These are phyloP conservation scores for Ageneiosus marmoratus DNA, from an alignment of 2,113 vertebrate species.

Conservation along the genomic window DNA sequence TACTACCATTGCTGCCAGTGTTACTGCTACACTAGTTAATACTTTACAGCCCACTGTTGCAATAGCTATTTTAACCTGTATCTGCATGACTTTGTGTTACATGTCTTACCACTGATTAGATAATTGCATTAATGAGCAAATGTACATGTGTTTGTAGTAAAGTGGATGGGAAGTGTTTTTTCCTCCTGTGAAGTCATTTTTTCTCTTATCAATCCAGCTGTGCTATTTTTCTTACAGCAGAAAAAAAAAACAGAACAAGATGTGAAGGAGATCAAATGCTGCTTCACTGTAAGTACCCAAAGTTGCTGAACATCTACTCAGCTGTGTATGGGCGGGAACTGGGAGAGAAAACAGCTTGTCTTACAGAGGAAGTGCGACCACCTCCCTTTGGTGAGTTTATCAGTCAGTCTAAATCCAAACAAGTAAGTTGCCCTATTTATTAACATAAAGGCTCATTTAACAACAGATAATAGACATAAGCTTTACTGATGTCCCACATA, in stretches of 20 bases:
- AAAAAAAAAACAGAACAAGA: conserved; percentile 85
- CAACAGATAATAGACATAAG: neutral
- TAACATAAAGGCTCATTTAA: neutral
- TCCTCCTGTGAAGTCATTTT: neutral
- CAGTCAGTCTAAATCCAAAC: neutral
- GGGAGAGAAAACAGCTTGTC: conserved; percentile 74
- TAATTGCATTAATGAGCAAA: neutral
- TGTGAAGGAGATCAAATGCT: conserved; percentile 86
- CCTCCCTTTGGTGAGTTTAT: conserved; percentile 78
- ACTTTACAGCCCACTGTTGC: too few relatives aligned
- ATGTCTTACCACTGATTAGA: neutral
- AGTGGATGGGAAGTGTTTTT: neutral
- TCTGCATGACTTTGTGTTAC: neutral
- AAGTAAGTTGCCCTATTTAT: neutral
- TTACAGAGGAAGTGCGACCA: conserved; percentile 58
- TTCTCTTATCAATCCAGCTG: neutral
- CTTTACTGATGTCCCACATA: neutral
- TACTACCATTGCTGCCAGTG: too few relatives aligned
- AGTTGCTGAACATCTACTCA: conserved; percentile 89
- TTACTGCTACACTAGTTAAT: too few relatives aligned
- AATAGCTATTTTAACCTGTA: neutral
- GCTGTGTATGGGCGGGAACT: conserved; percentile 83
- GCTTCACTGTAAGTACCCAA: conserved; percentile 87
- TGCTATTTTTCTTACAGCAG: conserved; percentile 70
- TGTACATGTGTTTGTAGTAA: neutral